phyloP scores from a whole-genome alignment of 2,888 invertebrate genomes.

The Dolichomitus sp. region DNA sequence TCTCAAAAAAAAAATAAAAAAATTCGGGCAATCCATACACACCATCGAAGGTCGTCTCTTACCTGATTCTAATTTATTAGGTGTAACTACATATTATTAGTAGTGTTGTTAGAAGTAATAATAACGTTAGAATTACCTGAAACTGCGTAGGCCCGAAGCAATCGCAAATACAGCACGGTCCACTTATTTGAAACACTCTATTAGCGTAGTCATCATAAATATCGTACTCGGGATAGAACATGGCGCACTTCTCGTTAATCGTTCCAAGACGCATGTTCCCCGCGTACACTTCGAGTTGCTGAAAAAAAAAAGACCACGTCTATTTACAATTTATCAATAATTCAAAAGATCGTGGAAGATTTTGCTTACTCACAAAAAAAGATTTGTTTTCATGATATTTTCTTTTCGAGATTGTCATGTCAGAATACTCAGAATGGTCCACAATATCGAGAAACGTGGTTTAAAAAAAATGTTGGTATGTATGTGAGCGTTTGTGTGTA shows the following conservation, averaged over 20 bases:
- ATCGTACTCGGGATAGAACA: conserved; percentile 91
- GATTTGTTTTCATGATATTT: background rate
- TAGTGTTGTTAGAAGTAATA: background rate
- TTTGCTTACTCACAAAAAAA: conserved; percentile 7
- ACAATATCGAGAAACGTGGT: too few relatives aligned
- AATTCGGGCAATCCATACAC: too few relatives aligned
- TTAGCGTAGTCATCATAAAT: conserved; percentile 92
- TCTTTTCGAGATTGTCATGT: too few relatives aligned
- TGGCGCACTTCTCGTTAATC: conserved; percentile 92
- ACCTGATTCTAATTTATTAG: too few relatives aligned
- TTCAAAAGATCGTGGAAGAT: background rate
- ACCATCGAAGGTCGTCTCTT: too few relatives aligned
- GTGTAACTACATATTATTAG: background rate
- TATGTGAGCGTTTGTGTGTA: too few relatives aligned
- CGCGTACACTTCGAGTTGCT: conserved; percentile 93
- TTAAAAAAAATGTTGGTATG: too few relatives aligned
- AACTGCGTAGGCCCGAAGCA: conserved; percentile 91
- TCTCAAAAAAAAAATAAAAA: too few relatives aligned
- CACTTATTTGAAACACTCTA: conserved; percentile 92
- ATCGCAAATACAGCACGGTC: conserved; percentile 93
- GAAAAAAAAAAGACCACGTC: conserved; percentile 76
- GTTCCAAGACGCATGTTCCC: conserved; percentile 90
- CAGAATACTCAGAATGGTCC: too few relatives aligned
- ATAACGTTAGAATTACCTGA: conserved; percentile 87
- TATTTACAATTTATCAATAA: background rate